Percentiles rank a stretch among this genome's conserved stretches.
These are phyloP conservation scores for Sweltsa coloradensis DNA, from an alignment of 1,140 invertebrate species.

Conservation along the genomic window DNA sequence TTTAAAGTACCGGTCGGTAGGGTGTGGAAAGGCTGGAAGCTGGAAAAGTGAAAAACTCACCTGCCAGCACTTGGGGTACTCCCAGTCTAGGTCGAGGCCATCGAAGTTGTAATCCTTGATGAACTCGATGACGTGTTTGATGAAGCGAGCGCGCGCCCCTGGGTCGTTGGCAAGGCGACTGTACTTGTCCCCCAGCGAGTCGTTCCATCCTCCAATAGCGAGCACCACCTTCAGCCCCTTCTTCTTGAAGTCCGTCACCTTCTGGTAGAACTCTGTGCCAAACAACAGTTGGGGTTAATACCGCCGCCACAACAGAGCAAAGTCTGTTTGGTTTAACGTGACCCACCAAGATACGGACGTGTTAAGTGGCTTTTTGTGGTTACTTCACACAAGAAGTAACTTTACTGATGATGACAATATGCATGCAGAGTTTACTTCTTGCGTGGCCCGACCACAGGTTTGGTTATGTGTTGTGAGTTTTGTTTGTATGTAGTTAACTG, in stretches of 20 bases:
- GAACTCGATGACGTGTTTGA: slow-evolving; percentile 27
- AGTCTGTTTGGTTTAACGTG: too few relatives aligned
- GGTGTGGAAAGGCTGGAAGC: background rate
- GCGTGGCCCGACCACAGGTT: too few relatives aligned
- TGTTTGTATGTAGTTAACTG: too few relatives aligned
- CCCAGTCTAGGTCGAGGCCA: slow-evolving; percentile 38
- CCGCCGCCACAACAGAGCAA: too few relatives aligned
- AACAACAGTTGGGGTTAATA: too few relatives aligned
- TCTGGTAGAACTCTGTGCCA: slow-evolving; percentile 48
- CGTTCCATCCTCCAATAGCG: slow-evolving; percentile 38
- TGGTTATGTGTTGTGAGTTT: too few relatives aligned
- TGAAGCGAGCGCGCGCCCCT: slow-evolving; percentile 24
- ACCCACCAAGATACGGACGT: too few relatives aligned
- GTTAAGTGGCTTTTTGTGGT: too few relatives aligned
- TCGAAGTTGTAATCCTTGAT: slow-evolving; percentile 31
- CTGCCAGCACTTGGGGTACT: slow-evolving; percentile 57
- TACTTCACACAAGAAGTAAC: too few relatives aligned
- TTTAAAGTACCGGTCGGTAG: background rate
- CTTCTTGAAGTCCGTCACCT: slow-evolving; percentile 39
- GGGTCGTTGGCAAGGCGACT: slow-evolving; percentile 30
- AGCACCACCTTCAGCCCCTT: slow-evolving; percentile 40
- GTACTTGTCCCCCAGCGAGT: slow-evolving; percentile 33
- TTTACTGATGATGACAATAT: too few relatives aligned
- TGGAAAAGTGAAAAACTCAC: slow-evolving; percentile 24
- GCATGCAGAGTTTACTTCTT: too few relatives aligned